Conservation (phyloP, 2,797 vertebrate genomes). For the Prionace glauca region DNA sequence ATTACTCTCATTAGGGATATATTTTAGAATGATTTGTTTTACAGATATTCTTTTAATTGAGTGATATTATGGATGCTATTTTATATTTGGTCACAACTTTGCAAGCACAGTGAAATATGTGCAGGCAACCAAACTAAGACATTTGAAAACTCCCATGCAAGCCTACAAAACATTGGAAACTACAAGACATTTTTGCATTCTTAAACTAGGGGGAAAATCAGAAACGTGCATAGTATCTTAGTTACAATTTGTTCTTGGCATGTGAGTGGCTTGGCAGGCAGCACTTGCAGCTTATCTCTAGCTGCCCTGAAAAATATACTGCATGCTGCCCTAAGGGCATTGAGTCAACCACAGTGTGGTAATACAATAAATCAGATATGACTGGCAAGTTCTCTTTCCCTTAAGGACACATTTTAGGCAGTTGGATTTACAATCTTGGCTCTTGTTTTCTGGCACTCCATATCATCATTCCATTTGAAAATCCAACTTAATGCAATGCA, state of each 20-base stretch:
- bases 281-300: not conserved
- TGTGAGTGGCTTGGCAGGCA: not conserved
- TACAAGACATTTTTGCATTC: not conserved
- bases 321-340: not conserved
- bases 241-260: not conserved
- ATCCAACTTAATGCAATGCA: not conserved
- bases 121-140: not conserved
- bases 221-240: not conserved
- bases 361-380: not conserved
- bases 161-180: not conserved
- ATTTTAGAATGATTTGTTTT: not conserved
- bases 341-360: not conserved
- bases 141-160: not conserved
- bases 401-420: not conserved
- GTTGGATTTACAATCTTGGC: not conserved
- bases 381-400: not conserved
- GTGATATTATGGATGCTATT: not conserved
- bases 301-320: not conserved
- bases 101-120: not conserved
- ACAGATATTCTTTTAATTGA: not conserved
- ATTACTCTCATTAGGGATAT: not conserved
- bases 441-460: not conserved
- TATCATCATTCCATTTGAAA: not conserved
- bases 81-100: not conserved
- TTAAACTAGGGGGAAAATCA: not conserved